Evolutionary conservation across 2,113 vertebrate species (phyloP), one percentile per base, ranked within the genome.

Genomic region (Saimiri boliviensis): DNA sequence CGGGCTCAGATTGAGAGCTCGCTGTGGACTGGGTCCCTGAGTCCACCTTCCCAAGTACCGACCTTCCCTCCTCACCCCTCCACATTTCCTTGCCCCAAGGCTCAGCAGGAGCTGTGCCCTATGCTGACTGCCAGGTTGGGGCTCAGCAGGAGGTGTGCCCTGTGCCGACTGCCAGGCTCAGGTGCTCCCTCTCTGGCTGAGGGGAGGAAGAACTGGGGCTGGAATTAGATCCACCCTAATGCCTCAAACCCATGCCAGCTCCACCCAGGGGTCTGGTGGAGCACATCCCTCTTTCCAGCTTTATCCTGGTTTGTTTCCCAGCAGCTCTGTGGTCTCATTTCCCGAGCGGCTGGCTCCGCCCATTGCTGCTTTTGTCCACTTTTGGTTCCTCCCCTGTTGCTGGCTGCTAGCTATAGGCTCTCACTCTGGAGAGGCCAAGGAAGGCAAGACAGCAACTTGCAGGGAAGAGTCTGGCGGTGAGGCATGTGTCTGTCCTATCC

Each of bases 161-260:
- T 17, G 10, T 2, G 1, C 0, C 0, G 35, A 68, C 23, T 4
- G n/a, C 30, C 25, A 58, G 35, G n/a, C 4, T 2, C 30, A 49
- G 20, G 10, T 68, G 47, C n/a, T 49, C 23, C 3, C 47, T 52
- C 37, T 23, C 12, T 42, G 40, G 60, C 32, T 25, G 23, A 68
- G 54, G 32, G n/a, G 6, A 20, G 12, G 32, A 86, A 70, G 63
- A 70, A 54, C 32, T 56, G 5, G 0, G 47, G 30, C 32, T 80
- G 13, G 11, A 91, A 11, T n/a, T 4, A 49, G 37, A 58, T 30
- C 47, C 27, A 21, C 37, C 16, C 21, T 83, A 73, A 35, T 40
- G 3, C 68, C 5, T 23, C 47, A 52, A 92, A 16, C n/a, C 40
- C 86, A 54, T 17, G 25, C n/a, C 54, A 85, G 70, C 71, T 54